Conservation (phyloP, 2,888 invertebrate species). For the Octodonta nipae region DNA sequence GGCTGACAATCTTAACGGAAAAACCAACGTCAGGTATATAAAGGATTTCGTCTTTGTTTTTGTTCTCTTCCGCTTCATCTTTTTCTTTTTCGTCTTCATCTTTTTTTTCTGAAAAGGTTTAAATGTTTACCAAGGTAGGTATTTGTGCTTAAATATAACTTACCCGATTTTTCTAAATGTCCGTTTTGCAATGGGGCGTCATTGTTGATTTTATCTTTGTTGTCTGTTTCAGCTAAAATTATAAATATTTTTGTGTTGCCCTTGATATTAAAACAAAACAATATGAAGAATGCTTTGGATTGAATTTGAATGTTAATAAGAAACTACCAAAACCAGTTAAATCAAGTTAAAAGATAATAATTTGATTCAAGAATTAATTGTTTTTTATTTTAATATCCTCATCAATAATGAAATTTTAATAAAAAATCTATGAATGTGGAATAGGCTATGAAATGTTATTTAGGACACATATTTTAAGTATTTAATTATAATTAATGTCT, state of each 20-base stretch:
- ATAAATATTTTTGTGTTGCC: neutral
- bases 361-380: neutral
- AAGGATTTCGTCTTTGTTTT: constrained; percentile 64
- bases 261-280: too few relatives aligned
- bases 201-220: constrained; percentile 9
- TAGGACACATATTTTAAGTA: too few relatives aligned
- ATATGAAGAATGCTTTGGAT: neutral
- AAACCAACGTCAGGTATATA: constrained; percentile 85
- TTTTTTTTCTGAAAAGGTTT: constrained; percentile 18
- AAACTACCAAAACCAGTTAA: too few relatives aligned
- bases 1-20: constrained; percentile 85
- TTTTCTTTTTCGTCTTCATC: constrained; percentile 32
- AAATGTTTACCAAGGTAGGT: neutral
- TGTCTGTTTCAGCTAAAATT: neutral
- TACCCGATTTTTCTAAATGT: constrained; percentile 4
- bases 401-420: neutral
- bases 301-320: neutral
- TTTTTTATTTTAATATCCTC: neutral
- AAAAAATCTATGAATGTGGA: too few relatives aligned
- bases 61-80: constrained; percentile 37
- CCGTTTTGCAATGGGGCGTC: constrained; percentile 4
- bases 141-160: neutral
- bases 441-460: too few relatives aligned
- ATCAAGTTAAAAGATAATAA: neutral
- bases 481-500: too few relatives aligned